These are phyloP conservation scores for Osmoderma eremita DNA, from an alignment of 2,888 invertebrate genomes.

Conservation along the genomic window DNA sequence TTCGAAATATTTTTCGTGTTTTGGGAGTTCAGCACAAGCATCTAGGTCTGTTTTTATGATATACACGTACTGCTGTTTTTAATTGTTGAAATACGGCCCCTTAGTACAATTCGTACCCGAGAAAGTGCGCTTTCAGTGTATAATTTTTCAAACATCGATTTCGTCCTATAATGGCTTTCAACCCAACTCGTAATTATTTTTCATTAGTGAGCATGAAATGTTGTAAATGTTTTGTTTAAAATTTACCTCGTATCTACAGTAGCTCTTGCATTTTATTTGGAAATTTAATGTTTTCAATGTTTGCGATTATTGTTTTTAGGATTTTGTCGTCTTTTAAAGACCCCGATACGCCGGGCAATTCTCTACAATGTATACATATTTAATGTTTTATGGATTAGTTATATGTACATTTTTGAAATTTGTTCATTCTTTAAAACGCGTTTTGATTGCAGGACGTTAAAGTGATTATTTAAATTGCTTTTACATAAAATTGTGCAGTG, in stretches of 20 bases:
- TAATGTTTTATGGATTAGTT: slow-evolving; percentile 34
- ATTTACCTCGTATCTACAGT: slow-evolving; percentile 8
- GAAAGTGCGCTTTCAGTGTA: slow-evolving; percentile 44
- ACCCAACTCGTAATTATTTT: slow-evolving; percentile 45
- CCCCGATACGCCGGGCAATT: slow-evolving; percentile 33
- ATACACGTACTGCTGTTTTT: slow-evolving; percentile 46
- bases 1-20: slow-evolving; percentile 55
- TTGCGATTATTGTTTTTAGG: slow-evolving; percentile 28
- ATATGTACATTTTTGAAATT: slow-evolving; percentile 1
- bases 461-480: background rate
- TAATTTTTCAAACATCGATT: slow-evolving; percentile 61
- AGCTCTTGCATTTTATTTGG: slow-evolving; percentile 13
- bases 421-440: slow-evolving; percentile 6
- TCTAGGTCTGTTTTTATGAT: slow-evolving; percentile 54
- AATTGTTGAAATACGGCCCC: slow-evolving; percentile 12
- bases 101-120: slow-evolving; percentile 22
- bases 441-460: slow-evolving; percentile 2
- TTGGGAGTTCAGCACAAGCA: slow-evolving; percentile 42
- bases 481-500: slow-evolving; percentile 8
- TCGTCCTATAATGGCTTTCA: slow-evolving; percentile 57
- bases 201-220: slow-evolving; percentile 41
- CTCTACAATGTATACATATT: slow-evolving; percentile 32
- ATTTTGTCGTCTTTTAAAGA: slow-evolving; percentile 31
- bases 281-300: slow-evolving; percentile 19
- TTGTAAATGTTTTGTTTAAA: slow-evolving; percentile 7